phyloP scores from a whole-genome alignment of 1,140 invertebrate species.

The Bombus huntii region DNA sequence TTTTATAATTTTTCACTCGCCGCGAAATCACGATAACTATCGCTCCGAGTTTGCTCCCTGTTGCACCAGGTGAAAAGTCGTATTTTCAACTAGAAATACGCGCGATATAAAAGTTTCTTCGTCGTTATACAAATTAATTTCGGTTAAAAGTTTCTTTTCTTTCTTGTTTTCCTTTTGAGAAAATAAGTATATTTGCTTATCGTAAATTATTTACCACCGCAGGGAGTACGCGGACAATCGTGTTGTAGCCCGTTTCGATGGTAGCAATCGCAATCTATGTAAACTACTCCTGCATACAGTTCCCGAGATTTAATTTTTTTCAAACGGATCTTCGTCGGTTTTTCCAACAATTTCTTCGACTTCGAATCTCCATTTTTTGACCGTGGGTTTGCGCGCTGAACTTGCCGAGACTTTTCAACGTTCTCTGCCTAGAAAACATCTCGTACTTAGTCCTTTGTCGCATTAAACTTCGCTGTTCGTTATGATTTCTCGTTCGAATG shows the following conservation, averaged over 20 bases:
- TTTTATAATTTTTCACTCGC: neutral
- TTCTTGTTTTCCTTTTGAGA: neutral
- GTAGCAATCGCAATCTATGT: slow-evolving; percentile 87
- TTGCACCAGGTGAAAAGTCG: too few relatives aligned
- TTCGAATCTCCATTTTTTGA: neutral
- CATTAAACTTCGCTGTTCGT: neutral
- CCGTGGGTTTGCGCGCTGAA: neutral
- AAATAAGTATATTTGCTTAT: neutral
- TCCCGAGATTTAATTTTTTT: slow-evolving; percentile 84
- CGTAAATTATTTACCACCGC: slow-evolving; percentile 81
- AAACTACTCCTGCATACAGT: slow-evolving; percentile 85
- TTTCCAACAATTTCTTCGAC: neutral
- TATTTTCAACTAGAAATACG: too few relatives aligned
- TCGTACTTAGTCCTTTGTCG: neutral
- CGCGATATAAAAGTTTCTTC: too few relatives aligned
- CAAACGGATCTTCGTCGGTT: neutral
- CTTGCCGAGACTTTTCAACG: neutral
- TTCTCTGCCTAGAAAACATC: neutral
- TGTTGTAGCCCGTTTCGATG: slow-evolving; percentile 88
- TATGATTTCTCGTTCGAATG: neutral
- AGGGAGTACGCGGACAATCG: slow-evolving; percentile 86
- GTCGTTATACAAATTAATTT: too few relatives aligned
- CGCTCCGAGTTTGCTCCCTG: neutral
- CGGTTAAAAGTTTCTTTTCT: too few relatives aligned
- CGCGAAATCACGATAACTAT: neutral